phyloP scores from a whole-genome alignment of 2,113 vertebrate genomes.

The Bubo scandiacus region DNA sequence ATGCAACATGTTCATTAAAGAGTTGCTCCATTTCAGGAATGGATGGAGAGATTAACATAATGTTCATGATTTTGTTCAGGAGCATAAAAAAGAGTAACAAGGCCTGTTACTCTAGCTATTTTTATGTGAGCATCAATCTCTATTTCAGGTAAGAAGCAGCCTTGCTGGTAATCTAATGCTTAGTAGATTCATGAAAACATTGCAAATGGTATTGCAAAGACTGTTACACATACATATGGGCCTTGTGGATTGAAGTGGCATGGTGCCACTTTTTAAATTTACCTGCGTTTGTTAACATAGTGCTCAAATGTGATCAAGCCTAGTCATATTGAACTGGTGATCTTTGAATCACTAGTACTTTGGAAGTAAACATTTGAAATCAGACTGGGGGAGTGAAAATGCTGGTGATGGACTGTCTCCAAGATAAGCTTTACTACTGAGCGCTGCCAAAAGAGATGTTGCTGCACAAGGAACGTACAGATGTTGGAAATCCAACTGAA shows the following conservation, averaged over 20 bases:
- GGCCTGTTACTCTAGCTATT: neutral
- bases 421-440: neutral
- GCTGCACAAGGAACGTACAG: neutral
- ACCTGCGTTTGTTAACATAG: neutral
- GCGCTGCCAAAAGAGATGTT: neutral
- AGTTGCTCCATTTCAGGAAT: neutral
- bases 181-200: neutral
- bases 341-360: neutral
- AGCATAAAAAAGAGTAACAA: neutral
- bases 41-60: neutral
- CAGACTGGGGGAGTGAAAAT: neutral
- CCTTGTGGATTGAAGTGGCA: neutral
- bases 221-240: neutral
- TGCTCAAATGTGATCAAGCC: neutral
- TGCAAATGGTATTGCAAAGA: neutral
- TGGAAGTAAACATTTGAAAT: conserved; percentile 5
- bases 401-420: neutral
- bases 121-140: neutral
- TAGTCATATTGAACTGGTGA: neutral
- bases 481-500: neutral
- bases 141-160: neutral
- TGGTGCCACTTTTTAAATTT: neutral
- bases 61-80: neutral
- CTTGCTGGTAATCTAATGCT: neutral
- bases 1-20: neutral